Conservation (phyloP, 2,888 invertebrate genomes). For the Phengaris alcon region DNA sequence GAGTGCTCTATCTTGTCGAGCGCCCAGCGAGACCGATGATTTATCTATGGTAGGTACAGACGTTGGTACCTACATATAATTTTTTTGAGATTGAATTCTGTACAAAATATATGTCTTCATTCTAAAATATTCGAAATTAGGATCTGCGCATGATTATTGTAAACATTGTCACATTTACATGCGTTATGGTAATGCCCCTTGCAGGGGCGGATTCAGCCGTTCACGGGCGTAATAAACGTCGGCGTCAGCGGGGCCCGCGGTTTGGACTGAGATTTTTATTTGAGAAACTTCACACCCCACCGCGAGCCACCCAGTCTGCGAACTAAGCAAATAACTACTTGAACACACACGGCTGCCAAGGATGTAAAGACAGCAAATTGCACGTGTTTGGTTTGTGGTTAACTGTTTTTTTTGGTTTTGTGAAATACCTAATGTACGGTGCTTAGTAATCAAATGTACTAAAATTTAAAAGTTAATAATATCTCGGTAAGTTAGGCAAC, state of each 20-base stretch:
- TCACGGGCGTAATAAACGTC: constrained; percentile 50
- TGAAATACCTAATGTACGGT: too few species aligned
- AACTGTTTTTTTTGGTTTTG: too few species aligned
- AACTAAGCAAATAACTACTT: constrained; percentile 71
- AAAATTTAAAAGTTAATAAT: too few species aligned
- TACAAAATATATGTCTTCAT: not conserved
- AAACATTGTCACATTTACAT: constrained; percentile 36
- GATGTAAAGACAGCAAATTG: too few species aligned
- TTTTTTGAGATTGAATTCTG: not conserved
- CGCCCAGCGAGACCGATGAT: too few species aligned
- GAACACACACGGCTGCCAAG: constrained; percentile 43
- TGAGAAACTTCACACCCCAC: constrained; percentile 60
- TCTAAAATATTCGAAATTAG: constrained; percentile 21
- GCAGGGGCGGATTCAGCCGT: constrained; percentile 26
- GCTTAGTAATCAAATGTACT: too few species aligned
- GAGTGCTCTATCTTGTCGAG: too few species aligned
- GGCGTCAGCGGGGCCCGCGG: constrained; percentile 57
- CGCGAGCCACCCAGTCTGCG: constrained; percentile 66
- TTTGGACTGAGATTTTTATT: constrained; percentile 67
- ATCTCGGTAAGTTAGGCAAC: too few species aligned
- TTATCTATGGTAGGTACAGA: too few species aligned
- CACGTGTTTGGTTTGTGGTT: too few species aligned
- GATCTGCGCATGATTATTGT: constrained; percentile 19
- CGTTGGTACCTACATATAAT: too few species aligned
- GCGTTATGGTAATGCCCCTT: constrained; percentile 41